Base-by-base conservation (phyloP, 92 coral and sea anemone species). In the Actinostola sp. region DNA sequence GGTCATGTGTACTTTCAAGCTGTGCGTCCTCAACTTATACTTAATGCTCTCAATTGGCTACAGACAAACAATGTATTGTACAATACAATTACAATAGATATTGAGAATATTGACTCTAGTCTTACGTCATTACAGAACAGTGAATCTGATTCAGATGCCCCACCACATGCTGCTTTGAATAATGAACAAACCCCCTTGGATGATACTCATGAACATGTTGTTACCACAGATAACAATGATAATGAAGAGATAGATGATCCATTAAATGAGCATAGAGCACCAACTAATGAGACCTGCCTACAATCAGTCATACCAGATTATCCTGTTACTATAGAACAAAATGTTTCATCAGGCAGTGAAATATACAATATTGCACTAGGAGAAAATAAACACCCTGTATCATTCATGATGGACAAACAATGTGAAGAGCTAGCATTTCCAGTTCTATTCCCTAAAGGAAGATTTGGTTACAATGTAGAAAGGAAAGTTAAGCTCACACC, bases 1-100 rank as follows among this genome's bases (percentile, higher is more conserved):
- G 84, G 92, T 49, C 77, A 76, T 82, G 84, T 84, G 15, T 84
- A 84, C 34, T 84, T 78, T 72, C 76, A 84, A 78, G 89, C 89
- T 17, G 89, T 84, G 12, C 73, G 89, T 14, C 89, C 89, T 39
- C 45, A 82, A 63, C 14, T 83, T 16, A 27, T 83, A 41, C 35
- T 61, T 36, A n/a, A 46, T 55, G 84, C 88, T 10, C 71, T 83
- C 19, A 77, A 50, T 2, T 81, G 87, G 84, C 63, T 86, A 12
- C 62, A 21, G 63, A 25, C 43, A 24, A 75, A 69, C 79, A 81
- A 75, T 58, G 69, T 61, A 14, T 66, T 82, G 51, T 82, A 82
- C 55, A 66, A 45, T 9, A 57, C 75, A 59, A 75, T 82, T 20
- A 28, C 29, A 33, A 75, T 75, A 62, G 24, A 82, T 11, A 50